These are phyloP conservation scores for Argyrosomus regius DNA, from an alignment of 2,797 vertebrate species.

Conservation along the genomic window DNA sequence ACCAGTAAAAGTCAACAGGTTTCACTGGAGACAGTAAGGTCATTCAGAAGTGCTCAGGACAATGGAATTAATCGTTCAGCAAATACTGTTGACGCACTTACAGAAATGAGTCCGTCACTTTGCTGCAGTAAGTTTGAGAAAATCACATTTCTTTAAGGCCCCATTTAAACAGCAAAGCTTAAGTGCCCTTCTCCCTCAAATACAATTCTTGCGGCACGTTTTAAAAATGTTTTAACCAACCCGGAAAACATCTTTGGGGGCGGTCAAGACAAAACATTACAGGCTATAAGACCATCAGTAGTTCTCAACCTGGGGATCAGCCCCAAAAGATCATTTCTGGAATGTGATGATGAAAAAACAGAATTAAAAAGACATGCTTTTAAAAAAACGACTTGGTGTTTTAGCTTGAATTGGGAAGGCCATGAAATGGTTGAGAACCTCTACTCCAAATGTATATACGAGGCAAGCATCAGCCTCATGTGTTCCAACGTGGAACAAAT, in stretches of 20 bases:
- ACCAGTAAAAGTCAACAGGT: slow-evolving; percentile 37
- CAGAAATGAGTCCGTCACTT: slow-evolving; percentile 37
- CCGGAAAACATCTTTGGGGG: slow-evolving; percentile 19
- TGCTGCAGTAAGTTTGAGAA: slow-evolving; percentile 36
- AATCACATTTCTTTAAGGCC: slow-evolving; percentile 73
- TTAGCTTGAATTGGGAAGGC: slow-evolving; percentile 7
- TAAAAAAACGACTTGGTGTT: slow-evolving; percentile 32
- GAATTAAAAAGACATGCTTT: neutral
- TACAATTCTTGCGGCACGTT: slow-evolving; percentile 45
- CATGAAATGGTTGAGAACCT: slow-evolving; percentile 21
- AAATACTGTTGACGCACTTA: slow-evolving; percentile 43
- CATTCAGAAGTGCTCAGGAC: slow-evolving; percentile 35
- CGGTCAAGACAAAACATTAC: slow-evolving; percentile 9
- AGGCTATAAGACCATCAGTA: slow-evolving; percentile 5
- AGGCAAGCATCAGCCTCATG: slow-evolving; percentile 33
- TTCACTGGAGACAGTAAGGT: slow-evolving; percentile 36
- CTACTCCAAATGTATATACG: slow-evolving; percentile 21
- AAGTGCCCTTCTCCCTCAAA: slow-evolving; percentile 34
- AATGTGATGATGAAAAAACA: slow-evolving; percentile 9
- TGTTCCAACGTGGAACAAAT: slow-evolving; percentile 81
- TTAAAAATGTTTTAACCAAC: slow-evolving; percentile 22
- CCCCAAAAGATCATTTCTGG: neutral
- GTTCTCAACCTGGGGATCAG: slow-evolving; percentile 6
- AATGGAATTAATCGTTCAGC: slow-evolving; percentile 24
- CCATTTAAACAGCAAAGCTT: slow-evolving; percentile 61